Conservation (phyloP, 2,888 invertebrate genomes). For the Synergus gifuensis region DNA sequence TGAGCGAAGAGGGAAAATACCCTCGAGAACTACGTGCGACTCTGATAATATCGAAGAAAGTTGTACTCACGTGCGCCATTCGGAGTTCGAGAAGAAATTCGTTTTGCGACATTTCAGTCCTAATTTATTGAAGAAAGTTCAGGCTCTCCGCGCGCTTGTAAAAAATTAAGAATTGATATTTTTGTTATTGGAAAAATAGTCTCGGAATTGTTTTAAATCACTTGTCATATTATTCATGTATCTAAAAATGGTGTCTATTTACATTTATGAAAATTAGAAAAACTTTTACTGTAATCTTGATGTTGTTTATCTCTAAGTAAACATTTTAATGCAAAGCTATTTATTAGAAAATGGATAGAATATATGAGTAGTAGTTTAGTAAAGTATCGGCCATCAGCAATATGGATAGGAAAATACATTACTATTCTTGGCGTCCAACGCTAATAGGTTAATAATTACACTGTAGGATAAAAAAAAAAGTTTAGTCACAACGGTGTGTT, state of each 20-base stretch:
- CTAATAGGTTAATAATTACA: background rate
- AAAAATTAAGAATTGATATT: background rate
- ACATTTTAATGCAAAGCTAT: too few relatives aligned
- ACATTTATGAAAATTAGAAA: background rate
- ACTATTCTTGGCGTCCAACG: background rate
- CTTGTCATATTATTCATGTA: background rate
- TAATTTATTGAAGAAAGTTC: conserved; percentile 6
- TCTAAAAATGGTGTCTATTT: too few relatives aligned
- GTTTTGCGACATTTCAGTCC: conserved; percentile 1
- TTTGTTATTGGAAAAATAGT: background rate
- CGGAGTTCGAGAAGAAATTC: conserved; percentile 22
- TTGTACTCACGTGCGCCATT: conserved; percentile 26
- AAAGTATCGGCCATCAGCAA: background rate
- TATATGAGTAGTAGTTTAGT: too few relatives aligned
- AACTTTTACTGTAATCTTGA: background rate
- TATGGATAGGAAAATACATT: background rate
- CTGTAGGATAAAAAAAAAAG: background rate
- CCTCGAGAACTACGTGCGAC: conserved; percentile 3
- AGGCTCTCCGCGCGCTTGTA: background rate
- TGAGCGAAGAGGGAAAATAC: background rate
- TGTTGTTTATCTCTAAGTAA: background rate
- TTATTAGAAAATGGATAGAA: too few relatives aligned
- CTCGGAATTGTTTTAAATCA: background rate
- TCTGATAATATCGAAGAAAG: conserved; percentile 28
- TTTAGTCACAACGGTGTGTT: background rate